These are phyloP conservation scores for Polyodon spathula DNA, from an alignment of 2,113 vertebrate genomes.

Conservation along the genomic window DNA sequence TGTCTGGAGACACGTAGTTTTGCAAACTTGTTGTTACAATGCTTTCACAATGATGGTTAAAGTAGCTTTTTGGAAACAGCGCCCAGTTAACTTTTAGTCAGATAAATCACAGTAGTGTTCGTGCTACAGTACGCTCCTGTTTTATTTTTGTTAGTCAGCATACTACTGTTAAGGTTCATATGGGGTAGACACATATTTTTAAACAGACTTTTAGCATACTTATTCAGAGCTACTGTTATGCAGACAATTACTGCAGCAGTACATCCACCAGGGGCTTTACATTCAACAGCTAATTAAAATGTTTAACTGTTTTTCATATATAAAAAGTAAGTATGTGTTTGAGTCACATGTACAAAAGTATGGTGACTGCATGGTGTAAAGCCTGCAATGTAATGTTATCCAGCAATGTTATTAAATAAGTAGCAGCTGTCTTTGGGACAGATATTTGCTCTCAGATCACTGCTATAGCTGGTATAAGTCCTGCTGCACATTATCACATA, in stretches of 20 bases:
- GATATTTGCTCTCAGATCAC: background rate
- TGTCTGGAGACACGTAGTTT: no score
- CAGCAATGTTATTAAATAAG: background rate
- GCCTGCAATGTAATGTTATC: background rate
- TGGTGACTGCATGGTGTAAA: background rate
- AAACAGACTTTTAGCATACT: background rate
- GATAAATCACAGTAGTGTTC: no score
- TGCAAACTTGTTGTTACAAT: no score
- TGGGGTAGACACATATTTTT: background rate
- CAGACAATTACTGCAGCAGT: background rate
- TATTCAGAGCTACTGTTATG: constrained; percentile 7
- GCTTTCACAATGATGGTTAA: no score
- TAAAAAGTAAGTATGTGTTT: background rate
- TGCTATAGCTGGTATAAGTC: background rate
- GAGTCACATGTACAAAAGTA: no score
- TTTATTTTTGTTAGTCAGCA: no score
- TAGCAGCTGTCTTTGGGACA: background rate
- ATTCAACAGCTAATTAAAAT: constrained; percentile 17
- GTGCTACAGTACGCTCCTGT: no score
- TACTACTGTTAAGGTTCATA: no score
- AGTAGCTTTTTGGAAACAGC: no score
- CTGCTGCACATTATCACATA: background rate
- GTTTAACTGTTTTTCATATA: constrained; percentile 2
- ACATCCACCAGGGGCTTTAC: background rate
- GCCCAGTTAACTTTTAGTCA: no score